Conservation (phyloP, 2,113 vertebrate species). For the Chaetodon auriga region DNA sequence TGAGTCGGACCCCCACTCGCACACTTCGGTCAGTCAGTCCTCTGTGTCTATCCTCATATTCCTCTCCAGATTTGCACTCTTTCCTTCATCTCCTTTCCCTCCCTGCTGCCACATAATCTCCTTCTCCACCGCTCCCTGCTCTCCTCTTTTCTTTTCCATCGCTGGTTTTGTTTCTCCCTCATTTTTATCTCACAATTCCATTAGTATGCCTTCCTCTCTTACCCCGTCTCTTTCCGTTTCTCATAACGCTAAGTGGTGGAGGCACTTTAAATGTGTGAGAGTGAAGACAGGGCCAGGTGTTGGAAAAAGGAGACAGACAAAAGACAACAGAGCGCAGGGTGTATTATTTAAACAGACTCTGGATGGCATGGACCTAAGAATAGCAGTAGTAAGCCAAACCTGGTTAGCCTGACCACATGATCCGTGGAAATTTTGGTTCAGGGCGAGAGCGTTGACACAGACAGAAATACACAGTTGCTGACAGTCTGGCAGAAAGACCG, state of each 20-base stretch:
- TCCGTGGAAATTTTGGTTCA: slow-evolving; percentile 65
- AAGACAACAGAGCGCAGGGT: slow-evolving; percentile 32
- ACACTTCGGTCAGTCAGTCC: slow-evolving; percentile 8
- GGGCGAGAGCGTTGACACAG: slow-evolving; percentile 56
- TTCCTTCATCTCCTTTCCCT: neutral
- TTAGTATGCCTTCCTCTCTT: slow-evolving; percentile 28
- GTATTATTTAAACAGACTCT: slow-evolving; percentile 51
- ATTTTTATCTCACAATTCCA: slow-evolving; percentile 21
- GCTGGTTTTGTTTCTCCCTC: neutral
- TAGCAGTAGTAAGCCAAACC: slow-evolving; percentile 55
- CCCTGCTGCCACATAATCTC: neutral
- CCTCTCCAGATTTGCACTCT: neutral
- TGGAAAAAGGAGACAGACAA: slow-evolving; percentile 44
- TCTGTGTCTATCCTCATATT: neutral
- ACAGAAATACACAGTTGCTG: slow-evolving; percentile 66
- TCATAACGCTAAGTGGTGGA: slow-evolving; percentile 40
- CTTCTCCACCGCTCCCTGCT: neutral
- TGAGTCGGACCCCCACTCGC: neutral
- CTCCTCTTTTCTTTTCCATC: neutral
- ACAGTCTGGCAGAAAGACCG: slow-evolving; percentile 62
- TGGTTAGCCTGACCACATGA: slow-evolving; percentile 41
- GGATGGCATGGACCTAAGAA: slow-evolving; percentile 41
- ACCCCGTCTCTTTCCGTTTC: slow-evolving; percentile 25
- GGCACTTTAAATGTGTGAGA: slow-evolving; percentile 29
- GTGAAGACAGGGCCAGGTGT: slow-evolving; percentile 50